Base-by-base conservation (phyloP, 2,113 vertebrate genomes). In the Cyanoderma ruficeps region DNA sequence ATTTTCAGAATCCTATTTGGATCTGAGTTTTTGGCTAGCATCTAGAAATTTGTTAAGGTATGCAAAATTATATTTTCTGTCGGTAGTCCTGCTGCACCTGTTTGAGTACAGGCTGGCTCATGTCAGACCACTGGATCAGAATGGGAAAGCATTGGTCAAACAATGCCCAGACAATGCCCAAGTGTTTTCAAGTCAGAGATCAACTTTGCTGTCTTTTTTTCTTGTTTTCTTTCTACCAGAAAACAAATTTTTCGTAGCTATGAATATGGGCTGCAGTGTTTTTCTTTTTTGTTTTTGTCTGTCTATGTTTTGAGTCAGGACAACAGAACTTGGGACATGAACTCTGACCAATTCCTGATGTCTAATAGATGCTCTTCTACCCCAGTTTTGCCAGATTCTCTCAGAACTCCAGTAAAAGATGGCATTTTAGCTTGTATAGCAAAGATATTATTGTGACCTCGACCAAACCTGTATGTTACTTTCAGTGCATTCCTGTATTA, bases 401-500 rank as follows among this genome's bases (percentile, higher is more conserved):
- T 82, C 55, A 33, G 35, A 92, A 60, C 47, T 87, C 37, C 22
- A 70, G 24, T 86, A 78, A 61, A 92, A 95, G 76, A 52, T 56
- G 39, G 21, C 71, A 52, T 95, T 93, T 83, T 93, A 81, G 23
- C 56, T 83, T 59, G 60, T 89, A 63, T 42, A 59, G 52, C 47
- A 35, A 25, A 92, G 33, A 33, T 72, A 81, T 65, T 81, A 49
- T 16, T 4, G 5, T 85, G 72, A 83, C 47, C 56, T 74, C 71
- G 89, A 14, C 21, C 53, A 86, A 80, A 87, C 46, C 75, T 11
- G 2, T 60, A 41, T 87, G 71, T 67, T 78, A 57, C 63, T 65
- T 96, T 28, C 31, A 87, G 65, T 89, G 61, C 71, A 42, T 93
- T 82, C n/a, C 81, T 88, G 41, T 87, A 42, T 88, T 94, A 67